A percentile compares a stretch with the other conserved stretches of the same genome.
Evolutionary conservation across 2,888 invertebrate species (phyloP).

Genomic region (Flexamia atlantica): DNA sequence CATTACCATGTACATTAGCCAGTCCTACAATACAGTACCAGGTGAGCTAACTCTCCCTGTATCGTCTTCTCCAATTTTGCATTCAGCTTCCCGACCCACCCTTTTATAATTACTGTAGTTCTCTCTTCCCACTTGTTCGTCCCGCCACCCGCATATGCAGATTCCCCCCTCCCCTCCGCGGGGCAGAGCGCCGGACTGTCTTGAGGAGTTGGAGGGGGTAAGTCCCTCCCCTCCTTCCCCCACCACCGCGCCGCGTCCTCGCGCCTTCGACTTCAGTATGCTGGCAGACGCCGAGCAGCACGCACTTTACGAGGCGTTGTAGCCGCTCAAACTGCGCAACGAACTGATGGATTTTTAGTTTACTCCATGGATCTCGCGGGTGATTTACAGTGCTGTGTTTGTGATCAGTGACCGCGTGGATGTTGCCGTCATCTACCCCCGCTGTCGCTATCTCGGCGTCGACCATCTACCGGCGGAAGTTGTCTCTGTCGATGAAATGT

Average conservation of each 20-base stretch:
- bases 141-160: constrained; percentile 62
- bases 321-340: constrained; percentile 42
- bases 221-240: constrained; percentile 51
- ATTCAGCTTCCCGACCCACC: constrained; percentile 43
- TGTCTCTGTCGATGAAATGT: constrained; percentile 59
- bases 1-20: constrained; percentile 37
- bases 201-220: constrained; percentile 59
- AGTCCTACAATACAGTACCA: constrained; percentile 53
- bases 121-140: constrained; percentile 59
- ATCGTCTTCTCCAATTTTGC: constrained; percentile 61
- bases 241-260: constrained; percentile 35
- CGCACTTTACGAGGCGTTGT: neutral
- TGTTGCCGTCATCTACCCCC: neutral
- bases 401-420: constrained; percentile 29
- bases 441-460: neutral
- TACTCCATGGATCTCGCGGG: neutral
- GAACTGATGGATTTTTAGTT: constrained; percentile 59
- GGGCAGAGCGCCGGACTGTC: constrained; percentile 57
- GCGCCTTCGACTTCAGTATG: constrained; percentile 57
- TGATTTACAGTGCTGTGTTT: constrained; percentile 25
- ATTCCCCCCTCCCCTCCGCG: constrained; percentile 52
- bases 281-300: constrained; percentile 58
- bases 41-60: constrained; percentile 40
- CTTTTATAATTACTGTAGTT: constrained; percentile 56
- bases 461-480: neutral